These are phyloP conservation scores for Tipula vernalis DNA, from an alignment of 2,888 invertebrate genomes.

Conservation along the genomic window DNA sequence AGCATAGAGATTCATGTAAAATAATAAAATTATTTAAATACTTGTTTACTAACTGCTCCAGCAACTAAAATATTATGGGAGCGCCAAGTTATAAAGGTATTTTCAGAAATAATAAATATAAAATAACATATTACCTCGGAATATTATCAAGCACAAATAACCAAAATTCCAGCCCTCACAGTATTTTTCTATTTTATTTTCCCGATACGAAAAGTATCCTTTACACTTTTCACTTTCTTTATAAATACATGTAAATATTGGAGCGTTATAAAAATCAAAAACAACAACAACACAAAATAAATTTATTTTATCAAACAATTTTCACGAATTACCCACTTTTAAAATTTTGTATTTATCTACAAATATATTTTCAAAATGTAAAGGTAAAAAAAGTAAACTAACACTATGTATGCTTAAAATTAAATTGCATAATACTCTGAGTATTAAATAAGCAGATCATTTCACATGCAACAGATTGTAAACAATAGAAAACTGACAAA, in stretches of 20 bases:
- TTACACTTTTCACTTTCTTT: neutral
- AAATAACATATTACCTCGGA: neutral
- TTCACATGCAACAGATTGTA: slow-evolving; percentile 4
- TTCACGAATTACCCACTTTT: neutral
- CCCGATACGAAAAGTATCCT: neutral
- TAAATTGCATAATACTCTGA: neutral
- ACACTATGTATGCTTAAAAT: neutral
- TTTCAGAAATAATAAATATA: neutral
- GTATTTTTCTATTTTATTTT: neutral
- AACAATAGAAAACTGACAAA: neutral
- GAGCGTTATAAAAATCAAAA: neutral
- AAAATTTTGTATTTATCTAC: neutral
- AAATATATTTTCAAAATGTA: neutral
- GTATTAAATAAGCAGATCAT: neutral
- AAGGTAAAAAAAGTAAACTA: neutral
- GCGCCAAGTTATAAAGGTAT: neutral
- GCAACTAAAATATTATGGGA: neutral
- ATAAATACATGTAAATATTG: neutral
- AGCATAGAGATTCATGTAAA: neutral
- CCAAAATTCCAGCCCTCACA: neutral
- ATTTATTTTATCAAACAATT: neutral
- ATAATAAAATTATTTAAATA: neutral
- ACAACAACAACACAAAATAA: neutral
- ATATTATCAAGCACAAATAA: neutral
- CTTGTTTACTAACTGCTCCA: neutral